These are phyloP conservation scores for Cricetomys ansorgei DNA, from an alignment of 2,113 vertebrate species.

Conservation along the genomic window DNA sequence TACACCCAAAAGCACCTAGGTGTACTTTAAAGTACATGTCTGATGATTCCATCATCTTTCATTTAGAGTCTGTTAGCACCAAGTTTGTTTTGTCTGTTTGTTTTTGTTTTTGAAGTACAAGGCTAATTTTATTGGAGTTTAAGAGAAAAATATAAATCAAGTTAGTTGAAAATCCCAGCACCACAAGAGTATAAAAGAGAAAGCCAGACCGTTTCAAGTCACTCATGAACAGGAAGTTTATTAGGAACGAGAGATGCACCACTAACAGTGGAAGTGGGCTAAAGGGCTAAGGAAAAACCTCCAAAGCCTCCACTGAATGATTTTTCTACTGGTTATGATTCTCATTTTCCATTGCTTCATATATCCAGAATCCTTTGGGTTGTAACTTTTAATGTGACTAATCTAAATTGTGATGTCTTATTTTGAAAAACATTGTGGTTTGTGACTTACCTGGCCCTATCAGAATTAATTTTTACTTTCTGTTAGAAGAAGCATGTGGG, in stretches of 20 bases:
- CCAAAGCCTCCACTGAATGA: not conserved
- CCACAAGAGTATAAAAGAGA: not conserved
- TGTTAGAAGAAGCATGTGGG: not conserved
- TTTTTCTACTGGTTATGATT: not conserved
- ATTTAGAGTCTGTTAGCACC: slow-evolving; percentile 10
- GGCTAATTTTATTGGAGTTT: not conserved
- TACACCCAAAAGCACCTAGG: not conserved
- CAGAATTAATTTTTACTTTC: not conserved
- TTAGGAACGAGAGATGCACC: not conserved
- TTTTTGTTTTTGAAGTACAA: not conserved
- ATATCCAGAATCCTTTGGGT: not conserved
- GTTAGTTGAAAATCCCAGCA: not conserved
- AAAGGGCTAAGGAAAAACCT: not conserved
- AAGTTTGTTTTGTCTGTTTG: not conserved
- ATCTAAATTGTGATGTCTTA: not conserved
- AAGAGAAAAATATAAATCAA: not conserved
- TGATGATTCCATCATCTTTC: not conserved
- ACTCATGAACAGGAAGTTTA: not conserved
- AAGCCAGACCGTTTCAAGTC: not conserved
- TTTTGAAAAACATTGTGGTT: not conserved
- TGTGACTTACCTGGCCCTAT: not conserved
- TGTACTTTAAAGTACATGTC: not conserved
- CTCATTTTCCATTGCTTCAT: not conserved
- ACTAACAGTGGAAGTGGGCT: not conserved
- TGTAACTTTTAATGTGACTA: not conserved